Conservation (phyloP, 2,888 invertebrate genomes). For the Microctonus brassicae region DNA sequence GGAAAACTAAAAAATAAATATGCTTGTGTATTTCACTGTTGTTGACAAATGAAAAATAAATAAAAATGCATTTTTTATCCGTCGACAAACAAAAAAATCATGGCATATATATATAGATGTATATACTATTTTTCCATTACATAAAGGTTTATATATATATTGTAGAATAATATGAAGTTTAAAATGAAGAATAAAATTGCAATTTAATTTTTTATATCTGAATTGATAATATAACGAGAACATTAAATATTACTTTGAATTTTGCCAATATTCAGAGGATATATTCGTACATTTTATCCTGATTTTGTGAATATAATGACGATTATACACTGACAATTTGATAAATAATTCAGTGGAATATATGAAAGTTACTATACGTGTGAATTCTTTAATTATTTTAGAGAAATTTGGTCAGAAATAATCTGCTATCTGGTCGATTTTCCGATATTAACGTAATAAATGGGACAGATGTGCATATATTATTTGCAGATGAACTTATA, state of each 20-base stretch:
- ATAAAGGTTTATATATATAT: background rate
- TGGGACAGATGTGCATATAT: slow-evolving; percentile 18
- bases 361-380: too few relatives aligned
- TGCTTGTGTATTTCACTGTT: background rate
- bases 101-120: too few relatives aligned
- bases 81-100: background rate
- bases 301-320: slow-evolving; percentile 3
- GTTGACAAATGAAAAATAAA: slow-evolving; percentile 41
- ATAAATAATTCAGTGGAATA: too few relatives aligned
- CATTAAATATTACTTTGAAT: background rate
- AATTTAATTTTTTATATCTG: background rate
- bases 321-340: too few relatives aligned
- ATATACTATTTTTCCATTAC: too few relatives aligned
- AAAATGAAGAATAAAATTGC: background rate
- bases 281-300: background rate
- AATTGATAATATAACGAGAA: too few relatives aligned
- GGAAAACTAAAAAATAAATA: background rate
- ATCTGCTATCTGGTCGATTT: slow-evolving; percentile 19
- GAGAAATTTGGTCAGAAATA: slow-evolving; percentile 20
- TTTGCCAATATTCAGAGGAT: background rate
- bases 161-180: background rate
- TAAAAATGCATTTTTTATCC: background rate
- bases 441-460: slow-evolving; percentile 18
- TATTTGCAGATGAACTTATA: slow-evolving; percentile 14
- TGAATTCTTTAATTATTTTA: slow-evolving; percentile 22